Conservation (phyloP, 64 coral and sea anemone genomes). For the Dendrophyllia cribrosa region DNA sequence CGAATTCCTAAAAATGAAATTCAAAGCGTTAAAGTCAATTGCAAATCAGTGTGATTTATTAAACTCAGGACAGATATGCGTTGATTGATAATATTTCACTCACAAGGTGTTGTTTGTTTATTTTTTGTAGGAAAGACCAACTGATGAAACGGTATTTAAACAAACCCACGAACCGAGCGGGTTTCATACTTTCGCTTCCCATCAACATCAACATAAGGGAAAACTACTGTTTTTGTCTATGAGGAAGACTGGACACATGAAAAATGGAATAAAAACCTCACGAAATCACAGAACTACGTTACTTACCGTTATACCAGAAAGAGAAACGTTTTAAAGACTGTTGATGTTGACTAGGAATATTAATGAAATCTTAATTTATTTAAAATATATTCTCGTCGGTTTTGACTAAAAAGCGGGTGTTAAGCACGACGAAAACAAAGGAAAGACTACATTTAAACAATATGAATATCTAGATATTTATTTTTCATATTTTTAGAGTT, state of each 20-base stretch:
- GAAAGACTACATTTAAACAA: neutral
- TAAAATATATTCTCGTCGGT: neutral
- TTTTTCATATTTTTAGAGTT: neutral
- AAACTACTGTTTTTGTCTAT: constrained; percentile 6
- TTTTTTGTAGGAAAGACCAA: constrained; percentile 13
- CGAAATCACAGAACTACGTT: neutral
- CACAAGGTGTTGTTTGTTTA: constrained; percentile 27
- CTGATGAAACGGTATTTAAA: constrained; percentile 5
- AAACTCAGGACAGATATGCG: neutral
- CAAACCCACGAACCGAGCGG: constrained; percentile 32
- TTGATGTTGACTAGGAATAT: neutral
- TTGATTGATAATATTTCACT: constrained; percentile 7
- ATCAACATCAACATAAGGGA: neutral
- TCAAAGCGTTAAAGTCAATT: neutral
- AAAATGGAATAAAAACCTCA: constrained; percentile 17
- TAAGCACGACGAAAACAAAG: neutral
- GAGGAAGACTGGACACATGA: constrained; percentile 29
- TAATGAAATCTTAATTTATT: constrained; percentile 29
- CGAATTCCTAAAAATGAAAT: constrained; percentile 24
- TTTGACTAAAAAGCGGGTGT: neutral
- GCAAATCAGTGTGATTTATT: neutral
- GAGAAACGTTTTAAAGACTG: constrained; percentile 1
- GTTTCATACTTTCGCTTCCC: constrained; percentile 13
- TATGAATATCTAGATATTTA: neutral
- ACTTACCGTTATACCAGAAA: neutral